These are phyloP conservation scores for Furnarius figulus DNA, from an alignment of 2,113 vertebrate genomes.

Conservation along the genomic window DNA sequence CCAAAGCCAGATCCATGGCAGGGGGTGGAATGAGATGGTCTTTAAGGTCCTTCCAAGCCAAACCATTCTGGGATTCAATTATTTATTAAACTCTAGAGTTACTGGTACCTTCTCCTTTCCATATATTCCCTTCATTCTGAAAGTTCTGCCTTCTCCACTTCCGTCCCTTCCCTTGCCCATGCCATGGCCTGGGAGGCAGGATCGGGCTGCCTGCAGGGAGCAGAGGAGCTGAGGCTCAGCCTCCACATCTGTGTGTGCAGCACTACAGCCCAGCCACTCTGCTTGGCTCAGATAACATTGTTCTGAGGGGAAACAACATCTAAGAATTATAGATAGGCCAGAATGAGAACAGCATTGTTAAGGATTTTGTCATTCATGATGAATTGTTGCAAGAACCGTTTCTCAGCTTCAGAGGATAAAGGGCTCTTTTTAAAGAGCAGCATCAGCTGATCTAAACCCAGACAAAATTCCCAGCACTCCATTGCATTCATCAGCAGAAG, in stretches of 20 bases:
- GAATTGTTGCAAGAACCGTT: background rate
- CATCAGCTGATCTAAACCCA: background rate
- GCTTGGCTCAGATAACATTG: background rate
- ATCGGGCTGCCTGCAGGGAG: background rate
- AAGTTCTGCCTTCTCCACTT: background rate
- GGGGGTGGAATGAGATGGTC: background rate
- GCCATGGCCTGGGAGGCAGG: background rate
- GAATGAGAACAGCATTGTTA: background rate
- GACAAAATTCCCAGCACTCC: background rate
- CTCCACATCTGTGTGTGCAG: rapidly evolving
- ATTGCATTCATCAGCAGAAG: background rate
- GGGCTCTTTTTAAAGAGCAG: background rate
- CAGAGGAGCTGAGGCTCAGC: background rate
- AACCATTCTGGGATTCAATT: background rate
- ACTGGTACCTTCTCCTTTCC: background rate
- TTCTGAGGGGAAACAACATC: background rate
- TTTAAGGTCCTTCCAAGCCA: background rate
- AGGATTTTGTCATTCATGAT: background rate
- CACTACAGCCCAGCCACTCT: background rate
- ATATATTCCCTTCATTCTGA: rapidly evolving
- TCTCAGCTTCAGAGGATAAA: background rate
- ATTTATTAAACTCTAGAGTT: background rate
- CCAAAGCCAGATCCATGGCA: background rate
- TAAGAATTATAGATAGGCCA: background rate
- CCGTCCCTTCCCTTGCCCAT: background rate